Evolutionary conservation across 2,113 vertebrate genomes (phyloP), one percentile per base, ranked within the genome.

Genomic region (Chaetorhynchus papuensis): DNA sequence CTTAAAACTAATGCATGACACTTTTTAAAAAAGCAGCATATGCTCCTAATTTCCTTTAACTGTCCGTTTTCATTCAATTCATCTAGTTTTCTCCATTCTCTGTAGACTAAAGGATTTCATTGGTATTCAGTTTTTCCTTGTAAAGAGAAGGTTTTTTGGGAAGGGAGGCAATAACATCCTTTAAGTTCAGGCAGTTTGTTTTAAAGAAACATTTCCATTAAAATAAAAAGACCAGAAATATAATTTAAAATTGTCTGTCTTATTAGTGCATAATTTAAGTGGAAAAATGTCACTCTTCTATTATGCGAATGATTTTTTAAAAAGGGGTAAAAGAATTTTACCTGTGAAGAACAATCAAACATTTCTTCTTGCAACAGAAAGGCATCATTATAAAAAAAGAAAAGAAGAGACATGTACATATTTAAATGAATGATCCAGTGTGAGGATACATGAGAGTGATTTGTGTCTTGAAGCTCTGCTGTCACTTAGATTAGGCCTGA

Each of bases 1-100:
- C 93, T 90, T 87, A 78, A 17, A 93, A 80, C 42, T 93, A 90
- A 93, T 84, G 81, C 80, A 89, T 76, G 79, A 92, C 13, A 47
- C 44, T 74, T 95, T 94, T 75, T 60, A 72, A 87, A 94, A 96
- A 74, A 82, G 33, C 57, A 89, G 42, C 5, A 11, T 90, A 85
- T 90, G 70, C 61, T 91, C 22, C 84, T 97, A 94, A 96, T 97
- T 96, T 96, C 60, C 70, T 91, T 96, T 93, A 96, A 92, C 81
- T 93, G 78, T 83, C 83, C 86, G 86, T 76, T 96, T 96, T 89
- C 81, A 82, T 92, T 92, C 80, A 79, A 87, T 92, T 92, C 81
- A 85, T 94, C 80, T 82, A 79, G 35, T 89, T 94, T 96, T 89
- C 47, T 79, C 49, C 30, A 54, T 90, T 91, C 70, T 95, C 85